Percentiles rank a stretch among this genome's conserved stretches.
Evolutionary conservation across 2,888 invertebrate species (phyloP).

Genomic region (Sclerodermus sp.): DNA sequence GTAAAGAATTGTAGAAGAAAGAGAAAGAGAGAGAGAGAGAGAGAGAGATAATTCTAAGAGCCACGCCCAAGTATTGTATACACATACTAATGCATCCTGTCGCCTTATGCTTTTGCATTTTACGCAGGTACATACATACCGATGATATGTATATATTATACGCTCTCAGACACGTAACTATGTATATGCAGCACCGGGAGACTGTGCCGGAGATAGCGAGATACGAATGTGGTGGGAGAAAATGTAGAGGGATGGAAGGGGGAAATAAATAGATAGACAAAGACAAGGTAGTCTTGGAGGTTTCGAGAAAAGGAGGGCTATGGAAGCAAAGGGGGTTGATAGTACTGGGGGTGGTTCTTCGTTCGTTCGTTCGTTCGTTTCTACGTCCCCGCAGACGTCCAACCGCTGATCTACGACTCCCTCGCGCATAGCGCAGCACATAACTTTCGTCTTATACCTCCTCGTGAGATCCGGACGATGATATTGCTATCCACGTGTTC

Average conservation of each 20-base stretch:
- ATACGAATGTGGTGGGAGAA: too few relatives aligned
- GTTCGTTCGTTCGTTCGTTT: slow-evolving; percentile 34
- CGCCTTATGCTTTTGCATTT: slow-evolving; percentile 41
- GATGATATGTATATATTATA: slow-evolving; percentile 24
- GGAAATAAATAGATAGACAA: slow-evolving; percentile 27
- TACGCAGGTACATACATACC: slow-evolving; percentile 32
- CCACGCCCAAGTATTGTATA: slow-evolving; percentile 49
- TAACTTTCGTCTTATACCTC: slow-evolving; percentile 52
- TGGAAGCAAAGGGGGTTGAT: slow-evolving; percentile 19
- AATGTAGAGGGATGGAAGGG: too few relatives aligned
- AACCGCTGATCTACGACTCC: slow-evolving; percentile 55
- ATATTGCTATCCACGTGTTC: slow-evolving; percentile 39
- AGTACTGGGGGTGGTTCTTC: slow-evolving; percentile 27
- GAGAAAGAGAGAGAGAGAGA: too few relatives aligned
- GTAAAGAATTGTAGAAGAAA: too few relatives aligned
- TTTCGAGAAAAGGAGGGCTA: slow-evolving; percentile 7
- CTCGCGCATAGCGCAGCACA: slow-evolving; percentile 55
- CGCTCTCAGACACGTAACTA: neutral
- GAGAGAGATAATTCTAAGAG: slow-evolving; percentile 5
- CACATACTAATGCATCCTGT: slow-evolving; percentile 28
- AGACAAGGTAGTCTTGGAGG: slow-evolving; percentile 8
- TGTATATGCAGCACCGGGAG: neutral
- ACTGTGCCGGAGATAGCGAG: slow-evolving; percentile 45
- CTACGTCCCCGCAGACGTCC: slow-evolving; percentile 56
- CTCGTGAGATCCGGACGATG: slow-evolving; percentile 40